Conservation (phyloP, 1,140 invertebrate species). For the Drosophila athabasca region DNA sequence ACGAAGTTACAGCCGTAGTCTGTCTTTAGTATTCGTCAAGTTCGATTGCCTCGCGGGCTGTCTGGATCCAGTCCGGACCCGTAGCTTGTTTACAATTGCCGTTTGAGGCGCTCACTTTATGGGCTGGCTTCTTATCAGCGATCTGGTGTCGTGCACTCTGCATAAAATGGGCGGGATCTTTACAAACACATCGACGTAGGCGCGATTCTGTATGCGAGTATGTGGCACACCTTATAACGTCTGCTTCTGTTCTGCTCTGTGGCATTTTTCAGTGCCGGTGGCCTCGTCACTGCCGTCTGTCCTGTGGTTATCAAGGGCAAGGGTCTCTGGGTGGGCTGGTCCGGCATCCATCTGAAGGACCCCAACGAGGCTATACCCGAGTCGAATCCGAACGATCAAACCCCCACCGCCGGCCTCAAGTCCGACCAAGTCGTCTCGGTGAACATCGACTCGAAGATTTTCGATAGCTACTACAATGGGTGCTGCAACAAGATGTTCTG, state of each 20-base stretch:
- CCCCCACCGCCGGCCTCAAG: constrained; percentile 92
- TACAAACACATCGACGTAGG: too few relatives aligned
- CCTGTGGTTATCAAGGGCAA: constrained; percentile 93
- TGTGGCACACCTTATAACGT: constrained; percentile 17
- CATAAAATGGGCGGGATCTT: constrained; percentile 60
- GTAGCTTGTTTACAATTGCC: constrained; percentile 69
- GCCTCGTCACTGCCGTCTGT: constrained; percentile 94
- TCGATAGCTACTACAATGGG: constrained; percentile 95
- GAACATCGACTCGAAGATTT: constrained; percentile 88
- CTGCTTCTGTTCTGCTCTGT: background rate
- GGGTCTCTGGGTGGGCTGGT: constrained; percentile 96
- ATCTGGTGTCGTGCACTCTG: constrained; percentile 63
- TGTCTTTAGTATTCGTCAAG: background rate
- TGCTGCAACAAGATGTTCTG: constrained; percentile 96
- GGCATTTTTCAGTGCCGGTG: constrained; percentile 88
- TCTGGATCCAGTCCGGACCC: constrained; percentile 5
- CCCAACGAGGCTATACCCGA: constrained; percentile 91
- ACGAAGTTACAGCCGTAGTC: background rate
- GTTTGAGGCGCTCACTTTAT: constrained; percentile 38
- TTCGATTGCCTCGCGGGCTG: constrained; percentile 2
- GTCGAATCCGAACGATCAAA: constrained; percentile 92
- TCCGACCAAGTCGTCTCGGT: constrained; percentile 93
- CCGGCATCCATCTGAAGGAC: constrained; percentile 90
- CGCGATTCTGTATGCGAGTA: background rate
- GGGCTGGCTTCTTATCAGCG: constrained; percentile 57